Percentiles rank a stretch among this genome's conserved stretches.
phyloP scores from a whole-genome alignment of 30 jellyfish, hydroid and myxozoan genomes.

The Sanderia malayensis region DNA sequence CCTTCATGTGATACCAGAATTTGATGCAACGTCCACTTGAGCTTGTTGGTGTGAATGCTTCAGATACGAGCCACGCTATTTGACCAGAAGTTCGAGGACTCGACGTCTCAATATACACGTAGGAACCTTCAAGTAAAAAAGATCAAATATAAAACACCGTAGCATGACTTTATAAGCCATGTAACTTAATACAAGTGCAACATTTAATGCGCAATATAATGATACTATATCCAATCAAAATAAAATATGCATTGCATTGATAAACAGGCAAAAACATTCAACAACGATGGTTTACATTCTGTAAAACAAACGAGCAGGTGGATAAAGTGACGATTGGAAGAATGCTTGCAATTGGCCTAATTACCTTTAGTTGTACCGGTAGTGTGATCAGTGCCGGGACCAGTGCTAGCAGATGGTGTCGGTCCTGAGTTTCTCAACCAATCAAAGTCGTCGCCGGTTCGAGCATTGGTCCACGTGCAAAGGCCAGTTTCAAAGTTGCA shows the following conservation, averaged over 20 bases:
- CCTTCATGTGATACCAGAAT: conserved; percentile 96
- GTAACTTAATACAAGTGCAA: too few species aligned
- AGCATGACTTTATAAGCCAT: too few species aligned
- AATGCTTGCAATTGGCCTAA: too few species aligned
- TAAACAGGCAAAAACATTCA: too few species aligned
- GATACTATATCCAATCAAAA: too few species aligned
- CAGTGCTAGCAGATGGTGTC: conserved; percentile 78
- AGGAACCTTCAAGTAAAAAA: conserved; percentile 73
- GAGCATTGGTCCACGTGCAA: conserved; percentile 87
- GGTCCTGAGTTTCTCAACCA: conserved; percentile 90
- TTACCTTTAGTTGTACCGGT: conserved; percentile 77
- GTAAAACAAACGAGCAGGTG: too few species aligned
- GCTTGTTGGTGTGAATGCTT: conserved; percentile 90
- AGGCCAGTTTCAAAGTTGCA: conserved; percentile 89
- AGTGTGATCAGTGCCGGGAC: conserved; percentile 92
- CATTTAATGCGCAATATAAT: too few species aligned
- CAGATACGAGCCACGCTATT: conserved; percentile 87
- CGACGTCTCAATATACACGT: conserved; percentile 86
- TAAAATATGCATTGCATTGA: too few species aligned
- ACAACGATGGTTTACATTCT: too few species aligned
- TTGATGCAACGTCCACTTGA: conserved; percentile 85
- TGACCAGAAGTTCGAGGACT: conserved; percentile 71
- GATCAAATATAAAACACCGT: too few species aligned
- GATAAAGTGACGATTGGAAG: too few species aligned
- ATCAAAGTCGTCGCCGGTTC: conserved; percentile 85